Conservation (phyloP, 2,888 invertebrate species). For the Oscheius sp. region DNA sequence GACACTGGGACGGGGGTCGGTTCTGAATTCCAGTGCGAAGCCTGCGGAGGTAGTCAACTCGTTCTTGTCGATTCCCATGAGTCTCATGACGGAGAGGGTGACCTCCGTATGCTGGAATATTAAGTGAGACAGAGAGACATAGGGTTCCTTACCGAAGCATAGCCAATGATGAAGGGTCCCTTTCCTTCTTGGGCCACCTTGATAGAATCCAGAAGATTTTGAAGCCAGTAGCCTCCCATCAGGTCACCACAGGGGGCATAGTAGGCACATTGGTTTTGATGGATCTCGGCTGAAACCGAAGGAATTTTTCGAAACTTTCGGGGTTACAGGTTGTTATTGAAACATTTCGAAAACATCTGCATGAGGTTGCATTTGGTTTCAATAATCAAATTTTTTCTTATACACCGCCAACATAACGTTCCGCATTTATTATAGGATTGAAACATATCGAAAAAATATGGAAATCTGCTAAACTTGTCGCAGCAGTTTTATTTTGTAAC, state of each 20-base stretch:
- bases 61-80: conserved; percentile 51
- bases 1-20: conserved; percentile 43
- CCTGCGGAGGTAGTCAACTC: conserved; percentile 62
- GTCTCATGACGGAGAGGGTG: conserved; percentile 56
- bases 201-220: conserved; percentile 48
- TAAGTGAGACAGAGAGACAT: too few species aligned
- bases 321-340: neutral
- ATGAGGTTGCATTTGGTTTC: too few species aligned
- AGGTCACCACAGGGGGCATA: conserved; percentile 56
- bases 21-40: conserved; percentile 55
- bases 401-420: too few species aligned
- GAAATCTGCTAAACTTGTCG: too few species aligned
- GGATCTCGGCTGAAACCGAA: conserved; percentile 51
- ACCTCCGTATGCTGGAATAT: conserved; percentile 61
- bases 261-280: conserved; percentile 59
- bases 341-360: neutral
- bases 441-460: too few species aligned
- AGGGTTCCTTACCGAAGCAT: conserved; percentile 48
- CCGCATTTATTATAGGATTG: too few species aligned
- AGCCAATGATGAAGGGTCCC: conserved; percentile 50
- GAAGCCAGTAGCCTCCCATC: conserved; percentile 64
- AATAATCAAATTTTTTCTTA: too few species aligned
- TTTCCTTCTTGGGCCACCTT: conserved; percentile 40
- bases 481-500: too few species aligned
- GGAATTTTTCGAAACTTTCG: too few species aligned